Evolutionary conservation across 2,113 vertebrate genomes (phyloP), one percentile per base, ranked within the genome.

Genomic region (Chloropsis hardwickii): DNA sequence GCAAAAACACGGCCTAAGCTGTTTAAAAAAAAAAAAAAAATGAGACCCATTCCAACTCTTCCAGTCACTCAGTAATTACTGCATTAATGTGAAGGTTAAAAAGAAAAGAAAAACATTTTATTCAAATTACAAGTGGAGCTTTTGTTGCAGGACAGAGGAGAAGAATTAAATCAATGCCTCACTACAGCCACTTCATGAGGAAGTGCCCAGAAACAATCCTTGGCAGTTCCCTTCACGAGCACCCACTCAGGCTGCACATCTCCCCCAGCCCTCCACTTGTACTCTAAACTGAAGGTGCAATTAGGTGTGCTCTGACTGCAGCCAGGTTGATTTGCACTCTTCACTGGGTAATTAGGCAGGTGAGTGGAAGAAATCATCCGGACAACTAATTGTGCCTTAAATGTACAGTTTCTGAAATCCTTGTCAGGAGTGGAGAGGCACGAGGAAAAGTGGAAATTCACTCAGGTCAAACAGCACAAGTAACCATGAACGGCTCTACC

Each of bases 161-260:
- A 83, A 95, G 47, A 94, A 91, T 72, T 51, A 71, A 90, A 95
- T 71, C 60, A 74, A 31, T 65, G 79, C 56, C 39, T 73, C 66
- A 15, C 57, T 35, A 37, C 42, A 40, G 48, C 8, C 2, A 4
- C 45, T 56, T 58, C 35, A 33, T 11, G 51, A 53, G 33, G 13
- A 90, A 71, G 61, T 8, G 44, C 28, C 39, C 67, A 66, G 56
- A 58, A 56, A 60, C 47, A 70, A 45, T 13, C n/a, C 71, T 9
- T 2, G 0, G 21, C 3, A 0, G 29, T 2, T 62, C 40, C 71
- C 45, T 50, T 10, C 71, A 10, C 4, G 62, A 60, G 35, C 45
- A 31, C 0, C 1, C 64, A 28, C 51, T 31, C 27, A n/a, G 48
- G 27, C 82, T 70, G 60, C 51, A 51, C 62, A 71, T 72, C 80